Evolutionary conservation across 2,888 invertebrate genomes (phyloP).

Genomic region (Maniola hyperantus): DNA sequence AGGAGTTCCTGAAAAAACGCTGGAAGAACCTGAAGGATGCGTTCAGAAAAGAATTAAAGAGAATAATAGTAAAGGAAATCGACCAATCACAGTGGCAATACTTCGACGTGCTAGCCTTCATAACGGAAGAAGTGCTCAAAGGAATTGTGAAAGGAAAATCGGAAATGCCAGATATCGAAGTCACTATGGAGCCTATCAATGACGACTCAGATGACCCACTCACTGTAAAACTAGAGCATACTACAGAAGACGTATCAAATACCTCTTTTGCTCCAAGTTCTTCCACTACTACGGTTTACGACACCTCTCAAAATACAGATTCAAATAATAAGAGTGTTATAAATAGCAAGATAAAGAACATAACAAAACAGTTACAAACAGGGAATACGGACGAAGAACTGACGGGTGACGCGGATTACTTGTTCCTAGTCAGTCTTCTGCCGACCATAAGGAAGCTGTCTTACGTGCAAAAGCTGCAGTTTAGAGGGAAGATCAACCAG

Average conservation of each 20-base stretch:
- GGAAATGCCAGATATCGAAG: background rate
- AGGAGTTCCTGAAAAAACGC: slow-evolving; percentile 41
- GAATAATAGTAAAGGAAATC: slow-evolving; percentile 30
- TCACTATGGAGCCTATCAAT: background rate
- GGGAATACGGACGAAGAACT: slow-evolving; percentile 28
- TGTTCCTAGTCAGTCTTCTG: slow-evolving; percentile 48
- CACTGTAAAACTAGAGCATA: background rate
- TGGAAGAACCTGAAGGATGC: slow-evolving; percentile 52
- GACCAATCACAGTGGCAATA: slow-evolving; percentile 43
- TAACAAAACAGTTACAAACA: background rate
- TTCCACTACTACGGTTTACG: background rate
- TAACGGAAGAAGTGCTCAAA: slow-evolving; percentile 40
- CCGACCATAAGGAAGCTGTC: slow-evolving; percentile 45
- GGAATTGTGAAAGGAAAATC: slow-evolving; percentile 17
- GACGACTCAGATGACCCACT: slow-evolving; percentile 28
- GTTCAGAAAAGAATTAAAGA: slow-evolving; percentile 49
- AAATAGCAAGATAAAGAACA: background rate
- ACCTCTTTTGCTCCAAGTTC: background rate
- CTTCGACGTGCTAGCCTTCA: slow-evolving; percentile 43
- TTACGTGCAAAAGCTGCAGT: slow-evolving; percentile 47
- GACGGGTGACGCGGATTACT: slow-evolving; percentile 44
- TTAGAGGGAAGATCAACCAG: slow-evolving; percentile 47
- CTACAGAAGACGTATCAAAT: background rate
- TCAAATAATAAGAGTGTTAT: background rate
- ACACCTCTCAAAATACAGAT: background rate